Percentiles rank a stretch among this genome's conserved stretches.
These are phyloP conservation scores for Protobothrops flavoviridis DNA, from an alignment of 2,113 vertebrate species.

Conservation along the genomic window DNA sequence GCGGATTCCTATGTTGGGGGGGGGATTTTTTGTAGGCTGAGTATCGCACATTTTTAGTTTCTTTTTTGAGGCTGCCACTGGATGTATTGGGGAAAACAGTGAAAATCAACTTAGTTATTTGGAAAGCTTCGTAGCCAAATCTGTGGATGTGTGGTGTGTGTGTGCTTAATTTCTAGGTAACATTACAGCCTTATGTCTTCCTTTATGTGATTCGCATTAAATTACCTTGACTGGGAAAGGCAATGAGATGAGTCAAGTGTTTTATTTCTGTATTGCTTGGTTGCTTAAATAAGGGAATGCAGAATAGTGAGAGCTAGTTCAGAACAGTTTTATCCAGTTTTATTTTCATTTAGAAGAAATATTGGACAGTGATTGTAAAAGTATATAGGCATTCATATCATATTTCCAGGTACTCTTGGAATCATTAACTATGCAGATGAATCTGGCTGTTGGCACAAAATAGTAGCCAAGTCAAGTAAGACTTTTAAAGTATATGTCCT, in stretches of 20 bases:
- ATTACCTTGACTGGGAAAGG: not conserved
- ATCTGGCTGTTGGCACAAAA: not conserved
- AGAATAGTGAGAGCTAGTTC: not conserved
- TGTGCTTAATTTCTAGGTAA: not conserved
- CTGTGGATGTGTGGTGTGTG: not conserved
- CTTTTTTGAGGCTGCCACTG: not conserved
- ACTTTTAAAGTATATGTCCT: not conserved
- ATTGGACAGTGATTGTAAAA: not conserved
- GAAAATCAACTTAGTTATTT: not conserved
- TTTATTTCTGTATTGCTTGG: not conserved
- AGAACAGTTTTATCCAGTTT: not conserved
- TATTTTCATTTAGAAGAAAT: not conserved
- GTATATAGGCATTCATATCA: not conserved
- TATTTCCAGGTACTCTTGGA: not conserved
- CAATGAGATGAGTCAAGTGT: not conserved
- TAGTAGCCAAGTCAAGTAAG: not conserved
- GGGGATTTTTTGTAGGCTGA: not conserved
- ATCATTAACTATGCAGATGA: not conserved
- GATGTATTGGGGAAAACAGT: not conserved
- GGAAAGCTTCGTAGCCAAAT: not conserved
- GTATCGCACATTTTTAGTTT: not conserved
- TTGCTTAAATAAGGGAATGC: not conserved
- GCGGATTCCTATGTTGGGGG: not conserved
- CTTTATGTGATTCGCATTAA: not conserved
- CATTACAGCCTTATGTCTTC: not conserved